Conservation (phyloP, 1,140 invertebrate genomes). For the Pararge aegeria region DNA sequence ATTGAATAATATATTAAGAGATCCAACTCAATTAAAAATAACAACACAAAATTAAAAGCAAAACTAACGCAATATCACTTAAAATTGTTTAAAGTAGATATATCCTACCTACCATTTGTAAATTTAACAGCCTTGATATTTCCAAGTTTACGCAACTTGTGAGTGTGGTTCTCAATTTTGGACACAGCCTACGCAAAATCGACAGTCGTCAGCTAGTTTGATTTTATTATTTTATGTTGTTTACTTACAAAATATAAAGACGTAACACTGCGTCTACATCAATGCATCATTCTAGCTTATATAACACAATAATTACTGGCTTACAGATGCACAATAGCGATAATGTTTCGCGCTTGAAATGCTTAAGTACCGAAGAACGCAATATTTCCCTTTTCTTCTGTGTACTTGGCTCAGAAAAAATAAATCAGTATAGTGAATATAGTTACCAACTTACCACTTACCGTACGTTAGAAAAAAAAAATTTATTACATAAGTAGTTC, state of each 20-base stretch:
- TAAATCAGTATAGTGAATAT: too few species aligned
- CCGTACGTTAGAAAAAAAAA: neutral
- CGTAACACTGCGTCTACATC: neutral
- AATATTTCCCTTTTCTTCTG: constrained; percentile 43
- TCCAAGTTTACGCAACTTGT: neutral
- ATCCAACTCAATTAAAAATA: too few species aligned
- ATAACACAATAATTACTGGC: constrained; percentile 29
- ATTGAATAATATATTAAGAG: too few species aligned
- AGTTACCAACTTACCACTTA: too few species aligned
- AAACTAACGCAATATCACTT: neutral
- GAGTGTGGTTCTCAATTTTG: neutral
- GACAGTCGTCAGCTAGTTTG: neutral
- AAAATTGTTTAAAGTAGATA: neutral
- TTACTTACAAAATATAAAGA: neutral
- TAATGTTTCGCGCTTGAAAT: constrained; percentile 38
- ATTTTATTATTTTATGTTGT: too few species aligned
- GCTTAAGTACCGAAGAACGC: constrained; percentile 14
- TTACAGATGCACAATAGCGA: constrained; percentile 39
- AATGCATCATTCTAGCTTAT: neutral
- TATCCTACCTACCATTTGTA: neutral
- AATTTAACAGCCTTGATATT: neutral
- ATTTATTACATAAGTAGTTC: neutral
- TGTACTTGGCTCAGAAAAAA: too few species aligned
- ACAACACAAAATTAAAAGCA: too few species aligned
- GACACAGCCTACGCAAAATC: neutral